These are phyloP conservation scores for Matsumurasca onukii DNA, from an alignment of 1,140 invertebrate species.

Conservation along the genomic window DNA sequence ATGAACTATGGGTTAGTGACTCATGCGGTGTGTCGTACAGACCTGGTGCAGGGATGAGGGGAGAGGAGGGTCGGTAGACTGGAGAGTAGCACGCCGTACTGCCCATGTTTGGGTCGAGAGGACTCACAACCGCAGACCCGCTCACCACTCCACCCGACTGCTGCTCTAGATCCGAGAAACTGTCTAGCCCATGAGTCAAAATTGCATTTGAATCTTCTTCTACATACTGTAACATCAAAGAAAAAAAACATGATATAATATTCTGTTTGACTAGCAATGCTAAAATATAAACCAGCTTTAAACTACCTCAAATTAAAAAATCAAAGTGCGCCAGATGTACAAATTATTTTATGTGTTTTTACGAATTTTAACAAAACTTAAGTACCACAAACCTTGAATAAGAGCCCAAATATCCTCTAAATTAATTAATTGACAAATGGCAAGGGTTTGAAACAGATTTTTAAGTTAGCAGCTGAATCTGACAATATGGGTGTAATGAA, in stretches of 20 bases:
- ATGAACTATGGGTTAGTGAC: no score
- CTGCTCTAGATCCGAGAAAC: constrained; percentile 54
- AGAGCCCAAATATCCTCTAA: no score
- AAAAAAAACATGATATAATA: background rate
- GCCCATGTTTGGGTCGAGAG: constrained; percentile 60
- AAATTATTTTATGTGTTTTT: background rate
- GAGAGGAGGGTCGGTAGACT: constrained; percentile 48
- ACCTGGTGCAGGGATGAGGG: constrained; percentile 46
- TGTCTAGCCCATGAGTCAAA: constrained; percentile 49
- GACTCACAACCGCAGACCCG: constrained; percentile 55
- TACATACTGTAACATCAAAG: constrained; percentile 56
- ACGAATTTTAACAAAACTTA: background rate
- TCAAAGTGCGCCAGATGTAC: background rate
- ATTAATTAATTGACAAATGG: no score
- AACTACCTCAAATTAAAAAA: background rate
- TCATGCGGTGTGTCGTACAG: no score
- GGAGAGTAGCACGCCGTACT: constrained; percentile 58
- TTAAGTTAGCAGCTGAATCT: no score
- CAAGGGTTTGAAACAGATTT: no score
- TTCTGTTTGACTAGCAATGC: background rate
- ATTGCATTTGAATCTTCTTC: constrained; percentile 51
- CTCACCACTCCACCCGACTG: no score
- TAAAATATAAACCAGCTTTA: background rate
- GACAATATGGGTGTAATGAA: no score
- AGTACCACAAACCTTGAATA: no score